Evolutionary conservation across 2,888 invertebrate species (phyloP), one percentile per base, ranked within the genome.

Genomic region (Drosophila kambysellisi): DNA sequence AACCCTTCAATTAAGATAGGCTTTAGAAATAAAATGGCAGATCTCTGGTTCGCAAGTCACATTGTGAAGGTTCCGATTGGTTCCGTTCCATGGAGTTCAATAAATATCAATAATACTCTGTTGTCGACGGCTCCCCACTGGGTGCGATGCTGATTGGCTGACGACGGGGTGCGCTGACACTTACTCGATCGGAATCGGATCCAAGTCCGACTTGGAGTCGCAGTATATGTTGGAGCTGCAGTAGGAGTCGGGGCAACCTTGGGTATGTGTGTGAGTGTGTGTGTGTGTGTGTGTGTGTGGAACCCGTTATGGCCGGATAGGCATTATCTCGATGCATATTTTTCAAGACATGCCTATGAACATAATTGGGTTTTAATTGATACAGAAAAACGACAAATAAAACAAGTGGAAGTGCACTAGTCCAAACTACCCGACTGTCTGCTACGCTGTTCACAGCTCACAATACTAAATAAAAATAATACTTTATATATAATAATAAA

Each of bases 331-430:
- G 33, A 63, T 59, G 65, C 62, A 70, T 63, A 78, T 84, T 88
- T 86, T 86, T 75, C 82, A 69, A 81, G 82, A 68, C 83, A 67
- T 65, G 88, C 66, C 86, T 76, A 58, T 66, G 69, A 61, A 71
- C 68, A 87, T 89, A 83, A 84, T 87, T 84, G 76, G 61, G 71
- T 56, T 82, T 83, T 84, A 89, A 84, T 87, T 83, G 79, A 84
- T 83, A 77, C 68, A 68, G 59, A 60, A 79, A 76, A 79, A 50
- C 81, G 73, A 81, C 70, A 65, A 71, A 80, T 52, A 58, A 58
- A 54, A 39, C 35, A 53, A 54, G 37, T 29, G 29, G 11, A 54
- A 39, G 25, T 54, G 54, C 25, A 37, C 12, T n/a, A n/a, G 17
- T 29, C 6, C 29, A 39, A 11, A 17, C 9, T 29, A 25, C 29